Evolutionary conservation across 2,797 vertebrate species (phyloP).

Genomic region (Heteromormyrus szaboi): DNA sequence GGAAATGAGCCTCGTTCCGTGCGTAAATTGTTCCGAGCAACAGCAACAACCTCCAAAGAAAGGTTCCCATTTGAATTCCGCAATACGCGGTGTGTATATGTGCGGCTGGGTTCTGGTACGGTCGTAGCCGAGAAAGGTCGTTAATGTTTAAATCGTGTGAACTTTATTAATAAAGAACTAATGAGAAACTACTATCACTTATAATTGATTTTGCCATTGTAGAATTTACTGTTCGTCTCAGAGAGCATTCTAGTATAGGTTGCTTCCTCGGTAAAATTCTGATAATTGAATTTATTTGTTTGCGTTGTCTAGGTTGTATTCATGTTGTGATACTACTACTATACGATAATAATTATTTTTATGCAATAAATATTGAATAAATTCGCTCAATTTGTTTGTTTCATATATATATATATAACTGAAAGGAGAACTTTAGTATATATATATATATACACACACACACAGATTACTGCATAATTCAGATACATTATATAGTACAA

Average conservation of each 20-base stretch:
- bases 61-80: not conserved
- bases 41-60: not conserved
- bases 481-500: not conserved
- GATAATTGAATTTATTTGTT: not conserved
- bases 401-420: not conserved
- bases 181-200: not conserved
- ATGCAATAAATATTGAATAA: not conserved
- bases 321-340: not conserved
- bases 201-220: not conserved
- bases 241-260: not conserved
- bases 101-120: not conserved
- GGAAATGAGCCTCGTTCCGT: not conserved
- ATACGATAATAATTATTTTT: not conserved
- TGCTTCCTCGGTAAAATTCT: not conserved
- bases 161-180: not conserved
- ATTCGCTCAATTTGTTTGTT: not conserved
- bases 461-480: not conserved
- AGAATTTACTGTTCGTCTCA: not conserved
- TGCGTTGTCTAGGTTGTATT: not conserved
- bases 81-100: not conserved
- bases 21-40: not conserved
- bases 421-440: too few species aligned
- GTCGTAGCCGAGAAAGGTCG: not conserved
- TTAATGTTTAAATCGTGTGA: not conserved
- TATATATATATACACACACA: not conserved